phyloP scores from a whole-genome alignment of 2,888 invertebrate species.

The Rhingia campestris region DNA sequence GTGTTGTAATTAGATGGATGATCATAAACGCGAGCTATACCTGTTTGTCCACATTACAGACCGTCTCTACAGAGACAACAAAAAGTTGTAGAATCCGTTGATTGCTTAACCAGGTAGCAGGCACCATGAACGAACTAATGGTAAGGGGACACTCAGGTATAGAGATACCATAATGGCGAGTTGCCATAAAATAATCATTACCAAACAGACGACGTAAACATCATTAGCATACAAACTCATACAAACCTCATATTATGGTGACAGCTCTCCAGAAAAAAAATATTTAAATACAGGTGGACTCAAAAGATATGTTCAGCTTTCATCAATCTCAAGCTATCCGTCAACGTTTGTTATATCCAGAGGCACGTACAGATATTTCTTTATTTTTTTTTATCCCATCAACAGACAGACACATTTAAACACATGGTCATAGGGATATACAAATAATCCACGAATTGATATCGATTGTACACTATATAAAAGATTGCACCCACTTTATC shows the following conservation, averaged over 20 bases:
- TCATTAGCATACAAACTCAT: conserved; percentile 3
- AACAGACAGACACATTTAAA: background rate
- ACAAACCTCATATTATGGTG: conserved; percentile 47
- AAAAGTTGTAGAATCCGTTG: conserved; percentile 32
- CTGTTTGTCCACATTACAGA: conserved; percentile 47
- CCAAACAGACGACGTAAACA: background rate
- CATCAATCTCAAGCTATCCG: conserved; percentile 17
- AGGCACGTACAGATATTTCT: conserved; percentile 8
- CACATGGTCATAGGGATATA: conserved; percentile 13
- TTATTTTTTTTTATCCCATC: conserved; percentile 30
- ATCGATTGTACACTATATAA: conserved; percentile 41
- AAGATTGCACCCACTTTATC: conserved; percentile 65
- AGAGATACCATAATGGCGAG: background rate
- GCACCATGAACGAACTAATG: conserved; percentile 6
- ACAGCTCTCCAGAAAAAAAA: conserved; percentile 18
- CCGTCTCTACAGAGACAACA: background rate
- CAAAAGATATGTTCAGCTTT: conserved; percentile 12
- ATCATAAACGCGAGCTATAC: conserved; percentile 23
- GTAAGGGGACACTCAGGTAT: background rate
- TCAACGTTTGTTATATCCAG: conserved; percentile 21
- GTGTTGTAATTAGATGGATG: conserved; percentile 1
- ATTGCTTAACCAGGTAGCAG: conserved; percentile 27
- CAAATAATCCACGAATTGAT: conserved; percentile 27
- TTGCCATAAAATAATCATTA: conserved; percentile 2
- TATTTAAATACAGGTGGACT: conserved; percentile 18